Evolutionary conservation across 2,797 vertebrate genomes (phyloP).

Genomic region (Paratrypauchen microcephalus): DNA sequence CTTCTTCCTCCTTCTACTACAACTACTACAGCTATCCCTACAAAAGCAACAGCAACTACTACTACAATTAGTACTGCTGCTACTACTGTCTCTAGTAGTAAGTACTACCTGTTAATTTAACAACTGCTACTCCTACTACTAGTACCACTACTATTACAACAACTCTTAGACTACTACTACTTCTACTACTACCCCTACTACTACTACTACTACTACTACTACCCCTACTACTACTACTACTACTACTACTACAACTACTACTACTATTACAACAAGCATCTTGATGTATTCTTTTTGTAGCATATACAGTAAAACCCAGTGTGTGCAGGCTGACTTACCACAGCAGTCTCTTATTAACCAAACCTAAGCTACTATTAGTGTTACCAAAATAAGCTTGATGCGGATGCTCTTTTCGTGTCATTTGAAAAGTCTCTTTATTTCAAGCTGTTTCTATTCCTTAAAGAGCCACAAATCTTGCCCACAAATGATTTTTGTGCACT

Average conservation of each 20-base stretch:
- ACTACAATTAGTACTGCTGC: no score
- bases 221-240: neutral
- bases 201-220: neutral
- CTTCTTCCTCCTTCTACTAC: no score
- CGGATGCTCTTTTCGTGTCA: slow-evolving; percentile 30
- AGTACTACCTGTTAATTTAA: no score
- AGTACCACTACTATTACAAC: no score
- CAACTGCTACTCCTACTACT: neutral
- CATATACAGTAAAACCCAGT: neutral
- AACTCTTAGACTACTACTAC: neutral
- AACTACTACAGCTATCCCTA: no score
- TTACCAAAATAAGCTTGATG: slow-evolving; percentile 21
- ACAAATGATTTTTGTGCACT: slow-evolving; percentile 8
- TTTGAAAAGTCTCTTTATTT: slow-evolving; percentile 45
- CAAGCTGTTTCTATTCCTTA: slow-evolving; percentile 17
- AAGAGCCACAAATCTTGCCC: slow-evolving; percentile 5
- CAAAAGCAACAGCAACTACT: neutral
- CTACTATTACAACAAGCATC: neutral
- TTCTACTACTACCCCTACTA: neutral
- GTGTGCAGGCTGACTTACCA: neutral
- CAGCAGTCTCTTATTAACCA: neutral
- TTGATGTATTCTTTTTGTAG: neutral
- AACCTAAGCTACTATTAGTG: slow-evolving; percentile 24
- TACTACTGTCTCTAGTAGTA: no score
- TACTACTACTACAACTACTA: neutral